phyloP scores from a whole-genome alignment of 1,140 invertebrate species.

The Drosophila watanabei region DNA sequence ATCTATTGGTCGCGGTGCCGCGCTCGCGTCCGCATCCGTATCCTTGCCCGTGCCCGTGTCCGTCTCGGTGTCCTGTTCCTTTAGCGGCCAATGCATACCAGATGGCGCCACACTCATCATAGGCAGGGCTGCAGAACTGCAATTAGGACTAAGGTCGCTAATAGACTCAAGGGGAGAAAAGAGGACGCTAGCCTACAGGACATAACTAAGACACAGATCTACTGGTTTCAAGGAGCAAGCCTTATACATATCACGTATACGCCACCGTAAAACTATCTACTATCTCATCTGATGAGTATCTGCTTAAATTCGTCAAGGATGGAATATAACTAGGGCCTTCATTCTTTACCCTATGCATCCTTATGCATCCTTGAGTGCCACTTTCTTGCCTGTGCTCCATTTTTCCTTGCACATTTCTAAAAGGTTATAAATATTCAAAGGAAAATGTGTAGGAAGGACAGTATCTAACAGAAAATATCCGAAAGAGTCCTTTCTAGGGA shows the following conservation, averaged over 20 bases:
- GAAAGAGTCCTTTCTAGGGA: neutral
- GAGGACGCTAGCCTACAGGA: neutral
- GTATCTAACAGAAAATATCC: neutral
- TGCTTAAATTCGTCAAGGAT: neutral
- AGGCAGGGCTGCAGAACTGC: slow-evolving; percentile 17
- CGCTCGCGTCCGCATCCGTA: slow-evolving; percentile 48
- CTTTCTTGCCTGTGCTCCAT: neutral
- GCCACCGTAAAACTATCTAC: neutral
- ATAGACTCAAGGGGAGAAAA: no score
- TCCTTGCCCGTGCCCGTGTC: slow-evolving; percentile 25
- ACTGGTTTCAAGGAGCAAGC: neutral
- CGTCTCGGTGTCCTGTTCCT: slow-evolving; percentile 14
- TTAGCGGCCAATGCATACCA: slow-evolving; percentile 29
- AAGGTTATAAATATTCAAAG: no score
- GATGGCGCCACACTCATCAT: slow-evolving; percentile 55
- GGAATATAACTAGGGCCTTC: neutral
- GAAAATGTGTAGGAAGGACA: neutral
- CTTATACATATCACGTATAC: neutral
- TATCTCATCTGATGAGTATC: neutral
- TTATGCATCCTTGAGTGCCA: neutral
- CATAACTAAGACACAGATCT: neutral
- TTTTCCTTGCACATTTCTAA: neutral
- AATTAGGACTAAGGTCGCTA: slow-evolving; percentile 15
- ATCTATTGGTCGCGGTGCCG: slow-evolving; percentile 80
- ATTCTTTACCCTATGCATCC: neutral